Conservation (phyloP, 2,113 vertebrate genomes). For the Vanacampus margaritifer region DNA sequence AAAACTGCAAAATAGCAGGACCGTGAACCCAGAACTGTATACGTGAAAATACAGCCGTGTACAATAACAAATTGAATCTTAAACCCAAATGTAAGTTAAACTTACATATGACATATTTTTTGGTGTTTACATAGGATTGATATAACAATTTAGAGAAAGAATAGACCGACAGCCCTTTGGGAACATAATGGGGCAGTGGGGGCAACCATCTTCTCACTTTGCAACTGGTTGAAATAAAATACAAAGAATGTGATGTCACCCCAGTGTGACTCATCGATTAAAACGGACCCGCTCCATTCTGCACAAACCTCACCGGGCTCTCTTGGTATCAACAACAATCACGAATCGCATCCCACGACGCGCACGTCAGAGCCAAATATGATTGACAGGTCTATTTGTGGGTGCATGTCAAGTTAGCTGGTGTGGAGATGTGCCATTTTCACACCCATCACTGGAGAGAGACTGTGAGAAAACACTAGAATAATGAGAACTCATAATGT, state of each 20-base stretch:
- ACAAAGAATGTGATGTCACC: constrained; percentile 26
- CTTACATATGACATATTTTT: neutral
- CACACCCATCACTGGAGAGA: constrained; percentile 32
- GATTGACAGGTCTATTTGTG: constrained; percentile 53
- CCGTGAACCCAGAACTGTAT: too few relatives aligned
- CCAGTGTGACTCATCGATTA: constrained; percentile 29
- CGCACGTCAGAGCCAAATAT: constrained; percentile 18
- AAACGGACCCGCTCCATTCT: constrained; percentile 30
- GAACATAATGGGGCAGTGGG: neutral
- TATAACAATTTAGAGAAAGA: neutral
- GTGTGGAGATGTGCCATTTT: constrained; percentile 39
- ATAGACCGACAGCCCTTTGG: neutral
- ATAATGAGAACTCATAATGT: neutral
- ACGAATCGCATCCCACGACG: constrained; percentile 1
- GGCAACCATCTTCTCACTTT: neutral
- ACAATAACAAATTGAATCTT: too few relatives aligned
- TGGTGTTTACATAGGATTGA: too few relatives aligned
- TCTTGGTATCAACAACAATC: constrained; percentile 11
- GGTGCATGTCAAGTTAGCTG: constrained; percentile 22
- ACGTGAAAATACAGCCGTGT: too few relatives aligned
- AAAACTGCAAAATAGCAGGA: too few relatives aligned
- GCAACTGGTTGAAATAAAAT: neutral
- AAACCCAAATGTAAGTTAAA: too few relatives aligned
- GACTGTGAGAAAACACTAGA: constrained; percentile 1
- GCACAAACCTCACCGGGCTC: constrained; percentile 6